Evolutionary conservation across 2,113 vertebrate genomes (phyloP).

Genomic region (Gavia stellata): DNA sequence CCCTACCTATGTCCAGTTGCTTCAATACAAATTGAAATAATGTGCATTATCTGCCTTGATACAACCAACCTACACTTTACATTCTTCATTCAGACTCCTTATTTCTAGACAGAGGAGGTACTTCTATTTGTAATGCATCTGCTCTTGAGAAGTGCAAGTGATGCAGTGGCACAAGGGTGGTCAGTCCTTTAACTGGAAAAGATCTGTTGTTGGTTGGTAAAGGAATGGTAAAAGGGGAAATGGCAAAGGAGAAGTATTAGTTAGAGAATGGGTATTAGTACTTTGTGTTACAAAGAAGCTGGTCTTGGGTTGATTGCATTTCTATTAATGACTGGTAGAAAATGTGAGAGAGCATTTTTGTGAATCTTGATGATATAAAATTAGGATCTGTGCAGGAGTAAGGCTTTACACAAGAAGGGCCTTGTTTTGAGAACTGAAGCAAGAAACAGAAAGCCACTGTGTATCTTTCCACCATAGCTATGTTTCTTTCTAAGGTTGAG

Average conservation of each 20-base stretch:
- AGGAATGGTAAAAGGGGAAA: neutral
- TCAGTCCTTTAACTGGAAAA: neutral
- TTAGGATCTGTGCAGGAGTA: neutral
- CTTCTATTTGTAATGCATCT: no score
- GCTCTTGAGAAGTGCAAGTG: neutral
- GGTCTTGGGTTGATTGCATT: neutral
- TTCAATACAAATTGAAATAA: neutral
- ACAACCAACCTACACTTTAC: neutral
- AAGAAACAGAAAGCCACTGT: neutral
- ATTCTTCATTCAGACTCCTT: neutral
- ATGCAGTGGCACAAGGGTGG: neutral
- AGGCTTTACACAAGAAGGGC: neutral
- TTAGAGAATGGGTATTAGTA: neutral
- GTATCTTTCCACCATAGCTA: neutral
- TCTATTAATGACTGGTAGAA: neutral
- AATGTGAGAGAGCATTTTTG: neutral
- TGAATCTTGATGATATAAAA: neutral
- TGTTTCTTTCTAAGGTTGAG: neutral
- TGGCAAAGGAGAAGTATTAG: neutral
- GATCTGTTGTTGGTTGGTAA: neutral
- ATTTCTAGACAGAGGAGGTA: neutral
- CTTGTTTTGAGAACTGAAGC: neutral
- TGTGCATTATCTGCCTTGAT: neutral
- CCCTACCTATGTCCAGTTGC: neutral
- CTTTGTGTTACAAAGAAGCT: neutral